These are phyloP conservation scores for Triops cancriformis DNA, from an alignment of 1,140 invertebrate genomes.

Conservation along the genomic window DNA sequence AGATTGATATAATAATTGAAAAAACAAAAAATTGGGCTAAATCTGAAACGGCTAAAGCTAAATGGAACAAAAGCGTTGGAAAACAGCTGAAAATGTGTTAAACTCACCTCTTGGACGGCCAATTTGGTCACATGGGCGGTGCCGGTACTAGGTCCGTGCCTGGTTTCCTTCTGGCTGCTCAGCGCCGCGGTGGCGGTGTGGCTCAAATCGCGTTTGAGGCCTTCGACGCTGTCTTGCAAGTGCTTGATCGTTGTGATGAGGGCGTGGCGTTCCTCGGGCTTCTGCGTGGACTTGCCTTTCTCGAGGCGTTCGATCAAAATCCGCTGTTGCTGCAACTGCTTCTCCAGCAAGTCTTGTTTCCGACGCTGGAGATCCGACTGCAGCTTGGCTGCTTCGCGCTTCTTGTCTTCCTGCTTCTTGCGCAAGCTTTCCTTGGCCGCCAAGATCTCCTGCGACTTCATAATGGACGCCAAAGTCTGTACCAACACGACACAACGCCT, in stretches of 20 bases:
- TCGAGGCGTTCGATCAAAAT: constrained; percentile 63
- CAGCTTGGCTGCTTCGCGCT: constrained; percentile 56
- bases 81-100: too few relatives aligned
- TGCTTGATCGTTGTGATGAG: constrained; percentile 64
- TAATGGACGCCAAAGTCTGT: constrained; percentile 48
- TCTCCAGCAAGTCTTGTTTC: constrained; percentile 66
- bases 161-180: constrained; percentile 29
- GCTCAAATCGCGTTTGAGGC: constrained; percentile 56
- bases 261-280: constrained; percentile 52
- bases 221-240: constrained; percentile 66
- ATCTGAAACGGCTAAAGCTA: too few relatives aligned
- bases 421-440: constrained; percentile 52
- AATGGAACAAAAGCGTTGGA: too few relatives aligned
- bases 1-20: too few relatives aligned
- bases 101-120: constrained; percentile 23
- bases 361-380: constrained; percentile 63
- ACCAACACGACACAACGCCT: not conserved
- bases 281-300: constrained; percentile 48
- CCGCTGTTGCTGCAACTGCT: constrained; percentile 67
- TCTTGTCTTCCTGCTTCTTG: constrained; percentile 56
- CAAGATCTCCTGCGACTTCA: constrained; percentile 53
- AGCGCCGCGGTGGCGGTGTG: constrained; percentile 21
- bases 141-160: not conserved
- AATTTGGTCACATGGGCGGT: constrained; percentile 16
- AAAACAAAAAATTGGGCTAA: too few relatives aligned